phyloP scores from a whole-genome alignment of 2,888 invertebrate genomes.

The Argyra leucocephala region DNA sequence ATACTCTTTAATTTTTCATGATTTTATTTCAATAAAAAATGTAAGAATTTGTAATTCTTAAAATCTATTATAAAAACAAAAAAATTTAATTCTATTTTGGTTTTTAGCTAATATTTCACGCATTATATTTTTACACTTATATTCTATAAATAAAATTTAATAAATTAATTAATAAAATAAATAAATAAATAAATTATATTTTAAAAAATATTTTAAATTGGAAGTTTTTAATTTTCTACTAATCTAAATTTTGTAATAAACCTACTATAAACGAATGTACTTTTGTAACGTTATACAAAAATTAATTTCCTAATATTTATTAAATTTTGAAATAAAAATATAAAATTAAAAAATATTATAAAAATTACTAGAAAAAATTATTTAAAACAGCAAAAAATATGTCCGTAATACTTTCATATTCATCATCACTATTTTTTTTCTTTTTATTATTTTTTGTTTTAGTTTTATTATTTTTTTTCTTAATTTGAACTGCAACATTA shows the following conservation, averaged over 20 bases:
- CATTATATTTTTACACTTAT: neutral
- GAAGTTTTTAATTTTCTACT: no score
- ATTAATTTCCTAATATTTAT: no score
- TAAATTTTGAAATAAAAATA: no score
- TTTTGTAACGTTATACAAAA: no score
- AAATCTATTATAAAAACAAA: neutral
- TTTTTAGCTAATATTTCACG: neutral
- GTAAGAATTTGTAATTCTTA: no score
- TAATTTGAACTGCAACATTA: neutral
- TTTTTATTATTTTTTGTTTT: conserved; percentile 6
- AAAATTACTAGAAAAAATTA: neutral
- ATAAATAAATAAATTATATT: neutral
- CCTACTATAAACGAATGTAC: no score
- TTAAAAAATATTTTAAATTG: no score
- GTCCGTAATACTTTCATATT: neutral
- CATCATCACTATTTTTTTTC: neutral
- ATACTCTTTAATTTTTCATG: no score
- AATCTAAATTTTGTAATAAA: no score
- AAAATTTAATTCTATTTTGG: neutral
- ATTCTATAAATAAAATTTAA: neutral
- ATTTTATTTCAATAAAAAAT: no score
- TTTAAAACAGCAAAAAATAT: neutral
- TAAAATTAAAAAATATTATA: neutral
- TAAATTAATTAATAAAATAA: neutral
- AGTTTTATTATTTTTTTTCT: neutral